phyloP scores from a whole-genome alignment of 2,888 invertebrate species.

The Ornithoptera priamus region DNA sequence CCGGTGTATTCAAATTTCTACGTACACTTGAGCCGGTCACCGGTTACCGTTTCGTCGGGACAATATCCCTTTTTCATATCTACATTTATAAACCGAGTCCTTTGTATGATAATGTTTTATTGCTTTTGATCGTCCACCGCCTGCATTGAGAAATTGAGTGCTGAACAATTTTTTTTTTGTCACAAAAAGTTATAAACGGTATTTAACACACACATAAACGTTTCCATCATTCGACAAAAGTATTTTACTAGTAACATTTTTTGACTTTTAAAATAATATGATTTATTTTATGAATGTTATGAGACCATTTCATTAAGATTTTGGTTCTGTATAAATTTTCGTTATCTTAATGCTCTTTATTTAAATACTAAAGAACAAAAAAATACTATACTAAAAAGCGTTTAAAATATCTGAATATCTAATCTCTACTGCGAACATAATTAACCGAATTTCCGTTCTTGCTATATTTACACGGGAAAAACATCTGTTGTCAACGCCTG shows the following conservation, averaged over 20 bases:
- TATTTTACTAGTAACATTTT: too few species aligned
- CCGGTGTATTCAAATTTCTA: conserved; percentile 19
- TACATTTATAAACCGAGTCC: conserved; percentile 17
- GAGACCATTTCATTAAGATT: too few species aligned
- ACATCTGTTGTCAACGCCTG: not conserved
- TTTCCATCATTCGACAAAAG: too few species aligned
- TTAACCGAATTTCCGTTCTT: not conserved
- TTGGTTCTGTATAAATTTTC: too few species aligned
- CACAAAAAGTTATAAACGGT: too few species aligned
- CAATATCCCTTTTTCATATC: conserved; percentile 17
- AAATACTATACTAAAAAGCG: not conserved
- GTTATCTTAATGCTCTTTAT: too few species aligned
- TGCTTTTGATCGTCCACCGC: conserved; percentile 17
- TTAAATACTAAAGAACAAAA: not conserved
- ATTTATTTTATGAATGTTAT: too few species aligned
- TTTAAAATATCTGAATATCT: not conserved
- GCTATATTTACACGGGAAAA: not conserved
- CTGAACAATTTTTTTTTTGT: too few species aligned
- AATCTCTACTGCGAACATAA: not conserved
- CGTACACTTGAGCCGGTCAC: conserved; percentile 18
- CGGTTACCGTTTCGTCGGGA: conserved; percentile 16
- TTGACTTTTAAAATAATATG: too few species aligned
- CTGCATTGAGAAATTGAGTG: not conserved
- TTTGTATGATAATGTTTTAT: conserved; percentile 24
- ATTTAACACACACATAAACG: too few species aligned